phyloP scores from a whole-genome alignment of 2,113 vertebrate species.

The Nothobranchius furzeri region DNA sequence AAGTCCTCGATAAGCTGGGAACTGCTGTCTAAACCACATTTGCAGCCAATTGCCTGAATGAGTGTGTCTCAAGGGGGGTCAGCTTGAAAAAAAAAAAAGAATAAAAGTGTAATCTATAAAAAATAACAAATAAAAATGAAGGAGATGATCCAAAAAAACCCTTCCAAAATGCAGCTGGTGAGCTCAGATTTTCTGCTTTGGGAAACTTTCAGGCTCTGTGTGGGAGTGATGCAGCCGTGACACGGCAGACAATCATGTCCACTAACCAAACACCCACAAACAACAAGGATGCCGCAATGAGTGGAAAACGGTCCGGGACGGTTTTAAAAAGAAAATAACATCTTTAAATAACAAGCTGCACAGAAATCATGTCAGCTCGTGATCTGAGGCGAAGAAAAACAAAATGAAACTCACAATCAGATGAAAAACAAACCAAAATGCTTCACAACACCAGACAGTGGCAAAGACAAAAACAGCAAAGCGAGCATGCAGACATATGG shows the following conservation, averaged over 20 bases:
- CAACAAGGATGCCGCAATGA: constrained; percentile 32
- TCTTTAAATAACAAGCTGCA: constrained; percentile 28
- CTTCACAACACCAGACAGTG: constrained; percentile 46
- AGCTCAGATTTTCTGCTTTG: constrained; percentile 65
- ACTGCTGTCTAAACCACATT: constrained; percentile 51
- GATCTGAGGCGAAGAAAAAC: constrained; percentile 19
- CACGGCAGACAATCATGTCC: constrained; percentile 53
- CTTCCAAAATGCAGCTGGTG: constrained; percentile 69
- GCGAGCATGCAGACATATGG: constrained; percentile 32
- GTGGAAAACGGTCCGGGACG: not conserved
- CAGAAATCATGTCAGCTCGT: constrained; percentile 17
- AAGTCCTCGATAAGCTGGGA: constrained; percentile 56
- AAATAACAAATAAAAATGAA: constrained; percentile 33
- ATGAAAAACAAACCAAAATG: constrained; percentile 50
- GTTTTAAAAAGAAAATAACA: constrained; percentile 15
- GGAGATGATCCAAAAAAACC: constrained; percentile 52
- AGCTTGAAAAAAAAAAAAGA: constrained; percentile 33
- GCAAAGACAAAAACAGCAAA: constrained; percentile 28
- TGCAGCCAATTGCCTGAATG: constrained; percentile 55
- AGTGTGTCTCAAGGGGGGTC: constrained; percentile 35
- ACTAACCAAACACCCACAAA: constrained; percentile 41
- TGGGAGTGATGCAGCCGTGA: constrained; percentile 72
- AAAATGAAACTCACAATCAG: constrained; percentile 14
- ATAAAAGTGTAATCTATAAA: constrained; percentile 42
- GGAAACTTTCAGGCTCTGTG: constrained; percentile 58